Evolutionary conservation across 2,797 vertebrate genomes (phyloP).

Genomic region (Leptodactylus fallax): DNA sequence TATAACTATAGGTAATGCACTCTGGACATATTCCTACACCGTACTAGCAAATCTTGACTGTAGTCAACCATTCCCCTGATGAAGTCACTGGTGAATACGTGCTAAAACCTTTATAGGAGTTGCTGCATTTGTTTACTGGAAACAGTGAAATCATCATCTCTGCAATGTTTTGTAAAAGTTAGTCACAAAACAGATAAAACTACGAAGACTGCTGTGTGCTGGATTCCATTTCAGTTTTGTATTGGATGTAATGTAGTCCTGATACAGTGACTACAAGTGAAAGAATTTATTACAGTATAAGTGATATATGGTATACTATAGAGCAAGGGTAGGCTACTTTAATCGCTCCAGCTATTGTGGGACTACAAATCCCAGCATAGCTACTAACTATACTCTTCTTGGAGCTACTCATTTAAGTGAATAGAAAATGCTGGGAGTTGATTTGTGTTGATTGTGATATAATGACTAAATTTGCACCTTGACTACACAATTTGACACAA

Average conservation of each 20-base stretch:
- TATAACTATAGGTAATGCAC: neutral
- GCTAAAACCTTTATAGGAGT: neutral
- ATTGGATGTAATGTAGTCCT: neutral
- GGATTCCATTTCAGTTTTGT: constrained; percentile 36
- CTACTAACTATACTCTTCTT: too few species aligned
- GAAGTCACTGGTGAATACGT: constrained; percentile 12
- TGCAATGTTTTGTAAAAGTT: constrained; percentile 59
- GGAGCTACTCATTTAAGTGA: too few species aligned
- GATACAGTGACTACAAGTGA: neutral
- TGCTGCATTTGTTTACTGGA: constrained; percentile 7
- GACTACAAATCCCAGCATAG: too few species aligned
- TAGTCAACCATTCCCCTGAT: neutral
- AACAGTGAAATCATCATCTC: constrained; percentile 20
- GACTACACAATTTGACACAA: too few species aligned
- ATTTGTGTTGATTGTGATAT: too few species aligned
- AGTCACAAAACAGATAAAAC: constrained; percentile 38
- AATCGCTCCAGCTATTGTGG: too few species aligned
- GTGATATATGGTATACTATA: neutral
- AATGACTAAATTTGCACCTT: too few species aligned
- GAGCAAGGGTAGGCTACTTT: too few species aligned
- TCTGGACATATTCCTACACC: neutral
- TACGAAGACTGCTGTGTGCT: constrained; percentile 27
- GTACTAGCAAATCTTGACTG: neutral
- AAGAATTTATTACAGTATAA: neutral
- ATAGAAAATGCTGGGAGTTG: too few species aligned